These are phyloP conservation scores for Channa maculata DNA, from an alignment of 2,113 vertebrate genomes.

Conservation along the genomic window DNA sequence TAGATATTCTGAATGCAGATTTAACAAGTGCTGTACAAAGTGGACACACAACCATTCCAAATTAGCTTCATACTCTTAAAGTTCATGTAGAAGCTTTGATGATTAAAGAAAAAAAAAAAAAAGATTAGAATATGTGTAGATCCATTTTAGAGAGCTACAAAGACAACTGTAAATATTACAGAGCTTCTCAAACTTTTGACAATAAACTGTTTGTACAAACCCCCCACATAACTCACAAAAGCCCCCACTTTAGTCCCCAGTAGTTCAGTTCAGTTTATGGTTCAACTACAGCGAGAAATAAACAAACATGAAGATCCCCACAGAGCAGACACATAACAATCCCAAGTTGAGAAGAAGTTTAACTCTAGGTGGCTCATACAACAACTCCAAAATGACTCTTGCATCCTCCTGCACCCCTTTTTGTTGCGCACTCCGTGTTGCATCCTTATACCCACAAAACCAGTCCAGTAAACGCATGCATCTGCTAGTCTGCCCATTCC, in stretches of 20 bases:
- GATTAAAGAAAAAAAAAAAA: constrained; percentile 42
- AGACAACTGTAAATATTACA: constrained; percentile 82
- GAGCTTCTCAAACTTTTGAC: constrained; percentile 55
- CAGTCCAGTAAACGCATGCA: constrained; percentile 87
- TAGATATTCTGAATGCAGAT: constrained; percentile 45
- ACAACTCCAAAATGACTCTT: constrained; percentile 87
- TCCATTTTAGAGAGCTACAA: constrained; percentile 70
- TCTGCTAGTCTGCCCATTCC: constrained; percentile 58
- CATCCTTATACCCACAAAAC: constrained; percentile 89
- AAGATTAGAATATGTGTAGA: constrained; percentile 59
- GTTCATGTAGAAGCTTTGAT: constrained; percentile 46
- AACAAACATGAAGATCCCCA: constrained; percentile 97
- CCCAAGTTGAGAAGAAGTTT: constrained; percentile 90
- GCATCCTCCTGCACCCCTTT: constrained; percentile 85
- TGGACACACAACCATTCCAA: constrained; percentile 19
- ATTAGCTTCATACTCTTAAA: constrained; percentile 44
- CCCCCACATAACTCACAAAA: constrained; percentile 5
- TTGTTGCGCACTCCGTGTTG: constrained; percentile 76
- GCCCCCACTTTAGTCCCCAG: not conserved
- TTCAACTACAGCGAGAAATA: constrained; percentile 92
- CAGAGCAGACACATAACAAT: constrained; percentile 88
- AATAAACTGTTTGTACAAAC: constrained; percentile 39
- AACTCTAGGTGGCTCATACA: constrained; percentile 91
- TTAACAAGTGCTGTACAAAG: constrained; percentile 63
- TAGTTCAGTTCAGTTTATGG: constrained; percentile 28